These are phyloP conservation scores for Ceratothoa steindachneri DNA, from an alignment of 2,888 invertebrate species.

Conservation along the genomic window DNA sequence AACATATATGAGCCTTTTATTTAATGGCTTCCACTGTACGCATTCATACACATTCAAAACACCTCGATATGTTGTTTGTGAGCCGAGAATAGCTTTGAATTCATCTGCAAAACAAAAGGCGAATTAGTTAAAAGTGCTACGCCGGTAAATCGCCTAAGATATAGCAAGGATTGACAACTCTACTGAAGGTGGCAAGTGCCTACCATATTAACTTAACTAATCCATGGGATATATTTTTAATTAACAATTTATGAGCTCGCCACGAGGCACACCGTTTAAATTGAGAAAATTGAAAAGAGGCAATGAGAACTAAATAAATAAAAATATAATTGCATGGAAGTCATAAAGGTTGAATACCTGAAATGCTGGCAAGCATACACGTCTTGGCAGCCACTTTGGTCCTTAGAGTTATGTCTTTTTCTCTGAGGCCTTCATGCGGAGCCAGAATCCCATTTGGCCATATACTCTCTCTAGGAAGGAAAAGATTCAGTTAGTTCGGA, in stretches of 20 bases:
- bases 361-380: constrained; percentile 39
- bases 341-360: too few species aligned
- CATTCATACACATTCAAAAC: constrained; percentile 78
- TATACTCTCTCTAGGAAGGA: constrained; percentile 56
- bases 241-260: too few species aligned
- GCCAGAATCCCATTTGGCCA: constrained; percentile 62
- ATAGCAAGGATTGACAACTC: too few species aligned
- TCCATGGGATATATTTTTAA: too few species aligned
- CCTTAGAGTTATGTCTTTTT: constrained; percentile 55
- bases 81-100: constrained; percentile 80
- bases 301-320: too few species aligned
- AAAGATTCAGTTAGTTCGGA: constrained; percentile 7
- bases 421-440: constrained; percentile 55
- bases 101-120: constrained; percentile 66
- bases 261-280: too few species aligned
- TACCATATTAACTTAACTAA: too few species aligned
- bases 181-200: too few species aligned
- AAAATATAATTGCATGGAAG: too few species aligned
- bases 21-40: constrained; percentile 79
- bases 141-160: too few species aligned
- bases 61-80: constrained; percentile 78
- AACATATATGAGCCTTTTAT: constrained; percentile 53
- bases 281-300: too few species aligned
- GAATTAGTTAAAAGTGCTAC: not conserved
- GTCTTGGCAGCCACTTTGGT: constrained; percentile 55